Evolutionary conservation across 2,113 vertebrate species (phyloP).

Genomic region (Pagrus major): DNA sequence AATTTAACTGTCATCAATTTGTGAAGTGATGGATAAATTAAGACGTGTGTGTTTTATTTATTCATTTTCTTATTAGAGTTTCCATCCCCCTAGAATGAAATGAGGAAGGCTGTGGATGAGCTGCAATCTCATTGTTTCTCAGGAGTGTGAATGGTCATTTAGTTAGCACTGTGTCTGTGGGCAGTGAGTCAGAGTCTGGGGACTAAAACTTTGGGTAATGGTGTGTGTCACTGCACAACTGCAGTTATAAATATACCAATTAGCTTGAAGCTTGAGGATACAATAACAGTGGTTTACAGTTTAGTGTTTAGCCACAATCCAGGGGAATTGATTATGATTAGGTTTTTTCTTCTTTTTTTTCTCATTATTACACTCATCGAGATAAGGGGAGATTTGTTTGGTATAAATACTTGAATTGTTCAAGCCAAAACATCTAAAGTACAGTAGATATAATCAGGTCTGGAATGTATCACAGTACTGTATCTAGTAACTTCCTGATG

Average conservation of each 20-base stretch:
- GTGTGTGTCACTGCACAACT: not conserved
- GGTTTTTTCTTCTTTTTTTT: too few relatives aligned
- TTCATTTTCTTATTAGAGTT: not conserved
- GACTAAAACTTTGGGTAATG: slow-evolving; percentile 17
- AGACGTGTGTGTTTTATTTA: not conserved
- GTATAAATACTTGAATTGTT: not conserved
- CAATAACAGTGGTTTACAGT: not conserved
- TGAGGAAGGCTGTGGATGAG: not conserved
- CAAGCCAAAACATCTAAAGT: too few relatives aligned
- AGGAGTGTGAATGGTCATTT: not conserved
- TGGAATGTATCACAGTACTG: too few relatives aligned
- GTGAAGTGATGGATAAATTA: slow-evolving; percentile 1
- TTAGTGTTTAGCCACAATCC: not conserved
- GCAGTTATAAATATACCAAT: not conserved
- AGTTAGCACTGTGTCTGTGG: not conserved
- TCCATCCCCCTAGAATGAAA: not conserved
- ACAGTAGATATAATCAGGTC: too few relatives aligned
- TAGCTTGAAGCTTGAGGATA: not conserved
- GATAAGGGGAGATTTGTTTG: too few relatives aligned
- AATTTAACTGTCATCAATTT: not conserved
- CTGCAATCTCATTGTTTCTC: not conserved
- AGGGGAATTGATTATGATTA: too few relatives aligned
- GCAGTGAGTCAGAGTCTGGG: slow-evolving; percentile 7
- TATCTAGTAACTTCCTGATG: too few relatives aligned
- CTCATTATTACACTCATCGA: too few relatives aligned